Conservation (phyloP, 1,140 invertebrate genomes). For the Battus philenor region DNA sequence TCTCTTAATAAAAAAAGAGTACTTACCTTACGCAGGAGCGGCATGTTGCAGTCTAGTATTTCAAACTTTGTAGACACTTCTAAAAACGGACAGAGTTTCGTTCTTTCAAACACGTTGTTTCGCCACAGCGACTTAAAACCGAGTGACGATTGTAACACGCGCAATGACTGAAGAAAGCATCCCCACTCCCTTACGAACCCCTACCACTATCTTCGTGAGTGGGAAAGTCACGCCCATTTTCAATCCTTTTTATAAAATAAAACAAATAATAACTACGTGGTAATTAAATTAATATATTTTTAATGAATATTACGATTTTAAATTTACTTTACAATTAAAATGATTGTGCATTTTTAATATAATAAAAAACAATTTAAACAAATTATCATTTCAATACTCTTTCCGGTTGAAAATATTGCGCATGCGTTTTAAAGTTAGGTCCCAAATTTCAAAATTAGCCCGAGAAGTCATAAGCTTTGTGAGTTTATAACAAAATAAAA, state of each 20-base stretch:
- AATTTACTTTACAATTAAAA: no score
- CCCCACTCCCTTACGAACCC: conserved; percentile 24
- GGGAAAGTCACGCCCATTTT: conserved; percentile 24
- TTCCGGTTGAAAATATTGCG: conserved; percentile 15
- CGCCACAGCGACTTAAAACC: conserved; percentile 35
- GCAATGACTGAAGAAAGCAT: conserved; percentile 44
- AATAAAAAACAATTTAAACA: no score
- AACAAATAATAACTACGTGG: no score
- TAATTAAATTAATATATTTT: no score
- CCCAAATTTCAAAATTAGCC: not conserved
- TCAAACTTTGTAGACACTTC: conserved; percentile 30
- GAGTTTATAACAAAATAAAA: no score
- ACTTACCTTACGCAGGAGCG: conserved; percentile 58
- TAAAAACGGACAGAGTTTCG: conserved; percentile 24
- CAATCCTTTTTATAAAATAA: conserved; percentile 13
- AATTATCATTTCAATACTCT: no score
- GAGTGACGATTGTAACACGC: conserved; percentile 31
- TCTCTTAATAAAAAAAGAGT: conserved; percentile 14
- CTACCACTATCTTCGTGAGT: conserved; percentile 19
- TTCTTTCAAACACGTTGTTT: conserved; percentile 24
- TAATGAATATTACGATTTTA: no score
- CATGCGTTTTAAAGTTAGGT: conserved; percentile 9
- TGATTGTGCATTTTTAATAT: no score
- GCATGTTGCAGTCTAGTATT: conserved; percentile 50
- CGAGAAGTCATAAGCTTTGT: no score